A percentile compares a stretch with the other conserved stretches of the same genome.
Conservation (phyloP, 2,888 invertebrate genomes). For the Nudaria mundana region DNA sequence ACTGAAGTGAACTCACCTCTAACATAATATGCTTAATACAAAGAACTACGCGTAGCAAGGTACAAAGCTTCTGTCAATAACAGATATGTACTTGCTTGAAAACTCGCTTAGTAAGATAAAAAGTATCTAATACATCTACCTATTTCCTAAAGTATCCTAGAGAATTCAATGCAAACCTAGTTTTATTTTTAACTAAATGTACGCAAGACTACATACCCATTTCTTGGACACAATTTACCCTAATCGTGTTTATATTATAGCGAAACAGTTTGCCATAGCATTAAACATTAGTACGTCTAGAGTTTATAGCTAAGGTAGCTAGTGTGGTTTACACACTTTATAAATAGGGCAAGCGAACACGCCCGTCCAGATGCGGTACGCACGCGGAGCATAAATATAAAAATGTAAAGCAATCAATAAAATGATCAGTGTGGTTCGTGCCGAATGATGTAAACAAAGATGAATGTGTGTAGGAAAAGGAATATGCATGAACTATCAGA, state of each 20-base stretch:
- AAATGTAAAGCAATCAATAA: conserved; percentile 59
- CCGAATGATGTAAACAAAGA: conserved; percentile 55
- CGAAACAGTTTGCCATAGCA: conserved; percentile 18
- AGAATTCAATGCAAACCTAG: no score
- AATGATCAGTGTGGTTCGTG: conserved; percentile 51
- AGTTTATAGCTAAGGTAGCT: conserved; percentile 49
- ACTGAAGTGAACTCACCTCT: no score
- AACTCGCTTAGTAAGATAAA: no score
- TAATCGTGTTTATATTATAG: conserved; percentile 9
- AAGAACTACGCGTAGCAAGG: no score
- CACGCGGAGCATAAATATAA: conserved; percentile 48
- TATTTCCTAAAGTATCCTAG: no score
- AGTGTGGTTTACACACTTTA: conserved; percentile 58
- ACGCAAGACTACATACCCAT: no score
- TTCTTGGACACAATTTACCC: not conserved
- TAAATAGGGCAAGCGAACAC: conserved; percentile 63
- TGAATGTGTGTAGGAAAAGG: conserved; percentile 35
- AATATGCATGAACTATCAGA: no score
- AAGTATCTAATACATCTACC: no score
- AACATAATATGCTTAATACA: no score
- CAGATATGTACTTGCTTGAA: no score
- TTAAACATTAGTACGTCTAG: conserved; percentile 32
- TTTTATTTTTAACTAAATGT: no score
- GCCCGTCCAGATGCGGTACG: conserved; percentile 56
- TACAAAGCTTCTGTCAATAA: no score